Evolutionary conservation across 2,113 vertebrate species (phyloP), one percentile per base, ranked within the genome.

Genomic region (Lonchura striata): DNA sequence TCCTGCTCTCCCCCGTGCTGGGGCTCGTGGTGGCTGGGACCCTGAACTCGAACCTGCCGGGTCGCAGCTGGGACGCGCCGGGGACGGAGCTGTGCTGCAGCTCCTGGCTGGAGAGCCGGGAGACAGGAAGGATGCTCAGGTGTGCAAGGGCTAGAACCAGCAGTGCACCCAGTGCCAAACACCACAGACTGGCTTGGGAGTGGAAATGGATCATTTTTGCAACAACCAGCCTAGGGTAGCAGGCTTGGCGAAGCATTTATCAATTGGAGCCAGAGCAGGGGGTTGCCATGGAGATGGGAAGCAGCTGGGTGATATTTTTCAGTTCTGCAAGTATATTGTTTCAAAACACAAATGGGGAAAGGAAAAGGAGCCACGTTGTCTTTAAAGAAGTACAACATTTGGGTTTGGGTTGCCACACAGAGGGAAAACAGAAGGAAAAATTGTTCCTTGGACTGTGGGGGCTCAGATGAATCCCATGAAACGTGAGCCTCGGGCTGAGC

Each of bases 221-320:
- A 80, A 23, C 84, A 92, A 41, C 65, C 81, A 52, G 71, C 86
- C 82, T 33, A 14, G 87, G 90, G 74, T 30, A 80, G 14, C 60
- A n/a, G 86, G 46, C 82, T 91, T 75, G 92, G 66, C 20, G 7
- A 69, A 66, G 82, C 65, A 91, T 97, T 96, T 95, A 86, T 95
- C 97, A 92, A 47, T 27, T 44, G 94, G 95, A 89, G 91, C 81
- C 90, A 30, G 84, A 87, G 95, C 61, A 61, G 85, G 82, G 19
- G 74, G 97, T 98, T 98, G 94, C 97, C 93, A 98, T 98, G 97
- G 97, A 94, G 97, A 98, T 94, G 57, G 79, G 87, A 91, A 94
- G 68, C n/a, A 83, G 94, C 92, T 86, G 94, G 63, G 83, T 89
- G 91, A 94, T 77, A n/a, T 81, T 84, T 61, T 79, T 90, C 80